These are phyloP conservation scores for Leucoma salicis DNA, from an alignment of 2,888 invertebrate genomes.

Conservation along the genomic window DNA sequence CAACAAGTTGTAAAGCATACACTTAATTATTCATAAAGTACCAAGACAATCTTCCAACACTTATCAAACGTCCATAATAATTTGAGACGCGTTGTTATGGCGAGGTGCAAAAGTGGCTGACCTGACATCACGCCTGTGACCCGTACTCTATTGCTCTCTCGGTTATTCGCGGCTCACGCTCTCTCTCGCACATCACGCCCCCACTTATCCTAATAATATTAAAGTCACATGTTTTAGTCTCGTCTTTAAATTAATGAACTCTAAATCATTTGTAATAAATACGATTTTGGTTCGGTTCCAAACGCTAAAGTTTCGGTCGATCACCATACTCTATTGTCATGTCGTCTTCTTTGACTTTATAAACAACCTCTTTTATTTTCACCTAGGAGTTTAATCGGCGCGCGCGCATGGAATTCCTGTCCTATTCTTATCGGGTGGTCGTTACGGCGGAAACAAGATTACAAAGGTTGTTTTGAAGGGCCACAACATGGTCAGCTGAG, in stretches of 20 bases:
- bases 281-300: conserved; percentile 63
- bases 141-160: conserved; percentile 60
- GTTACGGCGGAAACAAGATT: conserved; percentile 69
- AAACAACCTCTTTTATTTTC: conserved; percentile 81
- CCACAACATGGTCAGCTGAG: conserved; percentile 67
- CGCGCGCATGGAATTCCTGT: conserved; percentile 74
- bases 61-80: conserved; percentile 83
- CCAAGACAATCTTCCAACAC: conserved; percentile 78
- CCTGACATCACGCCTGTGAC: conserved; percentile 83
- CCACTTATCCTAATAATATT: conserved; percentile 77
- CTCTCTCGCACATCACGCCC: conserved; percentile 78
- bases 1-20: conserved; percentile 59
- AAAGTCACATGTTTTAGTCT: conserved; percentile 76
- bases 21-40: conserved; percentile 80
- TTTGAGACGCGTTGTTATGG: conserved; percentile 83
- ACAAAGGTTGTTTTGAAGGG: conserved; percentile 78
- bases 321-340: conserved; percentile 78
- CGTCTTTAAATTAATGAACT: conserved; percentile 75
- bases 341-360: conserved; percentile 77
- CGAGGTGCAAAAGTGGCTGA: conserved; percentile 83
- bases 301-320: conserved; percentile 59
- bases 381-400: conserved; percentile 78
- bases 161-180: conserved; percentile 49
- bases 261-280: conserved; percentile 70
- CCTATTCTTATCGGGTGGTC: conserved; percentile 79